Percentiles rank a stretch among this genome's conserved stretches.
These are phyloP conservation scores for Sarcophilus harrisii DNA, from an alignment of 2,797 vertebrate genomes.

Conservation along the genomic window DNA sequence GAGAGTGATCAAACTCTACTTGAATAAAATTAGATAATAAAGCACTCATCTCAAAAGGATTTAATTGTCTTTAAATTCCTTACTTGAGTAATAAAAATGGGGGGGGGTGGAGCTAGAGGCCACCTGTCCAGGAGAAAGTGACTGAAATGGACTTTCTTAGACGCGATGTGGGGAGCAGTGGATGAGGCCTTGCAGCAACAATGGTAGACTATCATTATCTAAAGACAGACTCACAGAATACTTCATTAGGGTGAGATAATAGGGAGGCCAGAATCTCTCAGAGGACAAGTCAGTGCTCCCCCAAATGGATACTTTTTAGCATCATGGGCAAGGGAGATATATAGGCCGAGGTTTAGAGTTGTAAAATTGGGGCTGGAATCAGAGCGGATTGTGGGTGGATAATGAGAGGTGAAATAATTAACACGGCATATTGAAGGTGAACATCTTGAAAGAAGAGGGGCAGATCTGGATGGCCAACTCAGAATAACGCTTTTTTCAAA, in stretches of 20 bases:
- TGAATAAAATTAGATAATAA: not conserved
- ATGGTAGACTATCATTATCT: not conserved
- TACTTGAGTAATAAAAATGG: not conserved
- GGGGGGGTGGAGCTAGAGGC: not conserved
- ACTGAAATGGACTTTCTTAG: not conserved
- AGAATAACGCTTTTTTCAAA: not conserved
- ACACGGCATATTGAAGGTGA: not conserved
- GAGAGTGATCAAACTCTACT: not conserved
- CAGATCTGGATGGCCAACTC: not conserved
- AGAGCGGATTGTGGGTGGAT: not conserved
- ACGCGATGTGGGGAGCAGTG: not conserved
- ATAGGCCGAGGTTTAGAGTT: not conserved
- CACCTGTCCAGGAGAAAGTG: not conserved
- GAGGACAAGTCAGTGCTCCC: not conserved
- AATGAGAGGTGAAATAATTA: not conserved
- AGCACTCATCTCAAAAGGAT: not conserved
- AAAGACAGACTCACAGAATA: not conserved
- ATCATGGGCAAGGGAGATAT: constrained; percentile 40
- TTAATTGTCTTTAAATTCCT: not conserved
- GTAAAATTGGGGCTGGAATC: not conserved
- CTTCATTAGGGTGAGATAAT: not conserved
- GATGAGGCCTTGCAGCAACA: not conserved
- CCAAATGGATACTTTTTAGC: not conserved
- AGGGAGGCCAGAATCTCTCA: not conserved
- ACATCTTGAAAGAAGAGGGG: not conserved